Conservation (phyloP, 2,797 vertebrate species). For the Molossus molossus region DNA sequence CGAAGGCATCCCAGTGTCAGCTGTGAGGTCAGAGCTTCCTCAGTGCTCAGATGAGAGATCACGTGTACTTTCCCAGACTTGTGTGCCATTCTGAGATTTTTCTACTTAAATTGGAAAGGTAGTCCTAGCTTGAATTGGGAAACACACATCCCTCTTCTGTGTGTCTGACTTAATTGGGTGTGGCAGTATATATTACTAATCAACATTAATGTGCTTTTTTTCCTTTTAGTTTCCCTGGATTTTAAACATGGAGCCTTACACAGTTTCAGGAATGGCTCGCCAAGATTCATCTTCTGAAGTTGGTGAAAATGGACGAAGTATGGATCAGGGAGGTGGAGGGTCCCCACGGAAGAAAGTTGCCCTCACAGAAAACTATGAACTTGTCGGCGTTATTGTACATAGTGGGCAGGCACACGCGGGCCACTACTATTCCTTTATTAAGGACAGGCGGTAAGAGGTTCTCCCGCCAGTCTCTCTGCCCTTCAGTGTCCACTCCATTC, state of each 20-base stretch:
- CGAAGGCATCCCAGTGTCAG: background rate
- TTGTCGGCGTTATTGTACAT: slow-evolving; percentile 98
- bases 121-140: background rate
- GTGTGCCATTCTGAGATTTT: background rate
- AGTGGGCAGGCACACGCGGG: slow-evolving; percentile 99
- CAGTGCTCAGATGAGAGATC: background rate
- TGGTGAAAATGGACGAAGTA: slow-evolving; percentile 93
- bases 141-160: background rate
- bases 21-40: background rate
- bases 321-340: slow-evolving; percentile 93
- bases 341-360: slow-evolving; percentile 99
- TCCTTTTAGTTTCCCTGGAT: slow-evolving; percentile 97
- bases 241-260: slow-evolving; percentile 99
- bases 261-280: slow-evolving; percentile 98
- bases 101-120: background rate
- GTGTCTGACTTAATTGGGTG: background rate
- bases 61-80: background rate
- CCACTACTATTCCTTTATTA: slow-evolving; percentile 99
- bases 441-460: slow-evolving; percentile 95
- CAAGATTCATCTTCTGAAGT: slow-evolving; percentile 97
- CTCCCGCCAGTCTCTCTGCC: accelerated
- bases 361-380: slow-evolving; percentile 98
- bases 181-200: background rate
- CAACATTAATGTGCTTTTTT: slow-evolving; percentile 26
- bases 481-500: background rate